Percentiles rank a stretch among this genome's conserved stretches.
These are phyloP conservation scores for Platygyra sinensis DNA, from an alignment of 64 coral and sea anemone species.

Conservation along the genomic window DNA sequence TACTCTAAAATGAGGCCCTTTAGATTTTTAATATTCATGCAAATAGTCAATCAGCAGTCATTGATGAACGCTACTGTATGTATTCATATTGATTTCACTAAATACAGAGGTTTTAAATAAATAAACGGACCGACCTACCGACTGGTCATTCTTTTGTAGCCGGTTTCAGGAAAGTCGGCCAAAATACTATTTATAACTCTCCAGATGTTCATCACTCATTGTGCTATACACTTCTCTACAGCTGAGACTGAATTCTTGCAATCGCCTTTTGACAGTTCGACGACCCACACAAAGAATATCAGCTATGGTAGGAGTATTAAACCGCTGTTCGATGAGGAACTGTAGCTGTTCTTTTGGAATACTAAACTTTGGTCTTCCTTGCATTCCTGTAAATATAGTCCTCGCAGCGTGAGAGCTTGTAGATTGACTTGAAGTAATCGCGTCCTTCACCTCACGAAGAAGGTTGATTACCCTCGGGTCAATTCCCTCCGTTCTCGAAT, in stretches of 20 bases:
- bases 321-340: conserved; percentile 45
- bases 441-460: conserved; percentile 39
- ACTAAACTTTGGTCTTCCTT: too few species aligned
- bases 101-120: conserved; percentile 17
- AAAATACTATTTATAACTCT: conserved; percentile 22
- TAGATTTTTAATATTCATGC: too few species aligned
- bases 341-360: too few species aligned
- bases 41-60: neutral
- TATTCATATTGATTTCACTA: conserved; percentile 27
- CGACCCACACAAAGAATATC: conserved; percentile 39
- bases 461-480: conserved; percentile 28
- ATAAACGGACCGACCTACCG: too few species aligned
- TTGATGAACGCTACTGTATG: neutral
- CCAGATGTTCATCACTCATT: conserved; percentile 43
- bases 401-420: conserved; percentile 14
- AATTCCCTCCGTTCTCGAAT: neutral
- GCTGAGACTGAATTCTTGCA: conserved; percentile 35
- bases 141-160: conserved; percentile 52
- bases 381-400: too few species aligned
- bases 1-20: neutral
- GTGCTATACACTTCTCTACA: conserved; percentile 24
- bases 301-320: conserved; percentile 48
- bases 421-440: conserved; percentile 1
- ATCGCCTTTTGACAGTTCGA: conserved; percentile 28
- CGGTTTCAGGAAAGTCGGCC: conserved; percentile 34